Evolutionary conservation across 1,140 invertebrate species (phyloP), one percentile per base, ranked within the genome.

Genomic region (Heliconius eleuchia): DNA sequence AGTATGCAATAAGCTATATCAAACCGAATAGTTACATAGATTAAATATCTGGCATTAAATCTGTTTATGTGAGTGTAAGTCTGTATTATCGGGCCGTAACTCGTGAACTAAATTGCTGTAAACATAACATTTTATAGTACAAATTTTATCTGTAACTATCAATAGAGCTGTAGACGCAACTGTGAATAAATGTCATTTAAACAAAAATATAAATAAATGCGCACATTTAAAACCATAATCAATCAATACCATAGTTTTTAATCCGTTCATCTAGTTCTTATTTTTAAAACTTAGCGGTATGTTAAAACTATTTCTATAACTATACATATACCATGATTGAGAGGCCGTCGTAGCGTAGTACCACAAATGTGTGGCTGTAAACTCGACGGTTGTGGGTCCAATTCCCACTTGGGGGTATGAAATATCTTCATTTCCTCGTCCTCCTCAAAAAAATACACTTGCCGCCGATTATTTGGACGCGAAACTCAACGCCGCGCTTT

Each of bases 101-200:
- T 79, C 78, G 39, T 79, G 60, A 79, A 79, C 74, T 74, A 74
- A 79, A 74, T 79, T 55, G 52, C 60, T 70, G 73, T 79, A 55
- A 75, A 79, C 78, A 79, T 70, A 66, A 27, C n/a, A 37, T 50
- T 37, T 50, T 23, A 71, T 23, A 60, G 27, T 70, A 70, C 37
- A 27, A 66, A 60, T 50, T 70, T 76, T 76, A 76, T 76, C 57
- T 39, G 27, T 42, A 70, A 46, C 60, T 39, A n/a, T 13, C 18
- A 71, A 66, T 70, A 39, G 30, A 70, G 34, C 34, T 37, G 6
- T 37, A 71, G 37, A 30, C 23, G 39, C 11, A 70, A 76, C 30
- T 66, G 27, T 66, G 27, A 27, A 66, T 66, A 30, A 27, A 57
- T 23, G 23, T 57, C 1, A 57, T 23, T 23, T 23, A 23, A 57